Conservation (phyloP, 1,140 invertebrate species). For the Polypedilum pembai region DNA sequence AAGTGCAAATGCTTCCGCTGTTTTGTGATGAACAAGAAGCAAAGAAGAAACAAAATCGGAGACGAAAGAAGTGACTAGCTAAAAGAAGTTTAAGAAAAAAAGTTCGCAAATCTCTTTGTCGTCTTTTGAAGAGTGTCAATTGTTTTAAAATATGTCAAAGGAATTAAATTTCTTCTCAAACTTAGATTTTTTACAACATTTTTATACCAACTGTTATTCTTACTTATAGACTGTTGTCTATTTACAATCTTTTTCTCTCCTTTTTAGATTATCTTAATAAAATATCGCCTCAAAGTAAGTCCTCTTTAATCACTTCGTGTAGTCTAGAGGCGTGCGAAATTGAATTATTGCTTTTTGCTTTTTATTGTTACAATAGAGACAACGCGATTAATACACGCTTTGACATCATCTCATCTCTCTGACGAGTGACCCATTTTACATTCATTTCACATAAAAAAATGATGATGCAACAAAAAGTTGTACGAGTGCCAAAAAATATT, state of each 20-base stretch:
- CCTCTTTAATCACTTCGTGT: neutral
- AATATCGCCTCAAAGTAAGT: slow-evolving; percentile 25
- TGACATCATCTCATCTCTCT: no score
- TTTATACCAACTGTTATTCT: neutral
- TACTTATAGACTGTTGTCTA: neutral
- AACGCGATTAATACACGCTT: no score
- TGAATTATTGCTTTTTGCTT: slow-evolving; percentile 4
- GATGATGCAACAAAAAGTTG: no score
- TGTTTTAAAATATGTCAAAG: neutral
- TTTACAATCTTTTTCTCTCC: neutral
- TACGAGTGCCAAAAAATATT: no score
- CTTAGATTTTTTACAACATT: neutral
- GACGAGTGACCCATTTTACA: no score
- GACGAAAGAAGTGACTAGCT: neutral
- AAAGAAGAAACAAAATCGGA: neutral
- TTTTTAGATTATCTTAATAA: slow-evolving; percentile 25
- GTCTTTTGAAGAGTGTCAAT: neutral
- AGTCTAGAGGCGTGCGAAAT: neutral
- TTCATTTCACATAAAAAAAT: no score
- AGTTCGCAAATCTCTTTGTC: neutral
- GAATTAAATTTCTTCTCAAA: neutral
- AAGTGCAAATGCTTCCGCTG: neutral
- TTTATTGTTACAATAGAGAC: neutral
- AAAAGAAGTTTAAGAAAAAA: neutral
- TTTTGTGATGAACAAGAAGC: neutral